Base-by-base conservation (phyloP, 2,888 invertebrate species). In the Nematopogon swammerdamellus region DNA sequence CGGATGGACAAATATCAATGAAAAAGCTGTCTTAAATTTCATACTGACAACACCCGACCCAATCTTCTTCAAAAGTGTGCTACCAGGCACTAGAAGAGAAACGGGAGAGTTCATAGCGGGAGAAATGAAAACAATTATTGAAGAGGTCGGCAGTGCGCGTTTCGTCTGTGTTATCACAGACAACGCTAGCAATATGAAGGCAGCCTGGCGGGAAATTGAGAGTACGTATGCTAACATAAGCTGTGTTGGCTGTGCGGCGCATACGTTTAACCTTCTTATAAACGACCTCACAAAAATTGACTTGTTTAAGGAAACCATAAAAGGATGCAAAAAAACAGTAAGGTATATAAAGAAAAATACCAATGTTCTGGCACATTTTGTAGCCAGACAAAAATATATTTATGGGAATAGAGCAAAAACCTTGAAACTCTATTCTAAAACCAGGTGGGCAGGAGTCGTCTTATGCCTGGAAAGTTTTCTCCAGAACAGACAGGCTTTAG, bases 171-270 rank as follows among this genome's bases (percentile, higher is more conserved):
- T 43, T 42, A 47, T 47, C 18, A 42, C 30, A 18, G 36, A 47
- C 17, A 47, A 47, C 36, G 42, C 47, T 18, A 47, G 19, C 16
- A 47, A 43, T n/a, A 47, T 42, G 19, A 18, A 36, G 36, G 47
- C 42, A 19, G 47, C 47, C 18, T 47, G 42, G 43, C 30, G 42
- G 11, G 19, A 30, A 36, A 16, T 47, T 4, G 17, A 47, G 16
- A 36, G 18, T 18, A n/a, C 18, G 14, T 19, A 8, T 36, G 18
- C 30, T 11, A 18, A 42, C 19, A 43, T 47, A 42, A 17, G 30
- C 18, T 30, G 43, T 19, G 18, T 47, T 36, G 36, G 43, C 14
- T 47, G 47, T 47, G 47, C 43, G 11, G 47, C 47, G 18, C 47
- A 47, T 36, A 17, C 42, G 11, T 25, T 25, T 25, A 25, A 25